Conservation (phyloP, 2,113 vertebrate genomes). For the Hippopotamus amphibius region DNA sequence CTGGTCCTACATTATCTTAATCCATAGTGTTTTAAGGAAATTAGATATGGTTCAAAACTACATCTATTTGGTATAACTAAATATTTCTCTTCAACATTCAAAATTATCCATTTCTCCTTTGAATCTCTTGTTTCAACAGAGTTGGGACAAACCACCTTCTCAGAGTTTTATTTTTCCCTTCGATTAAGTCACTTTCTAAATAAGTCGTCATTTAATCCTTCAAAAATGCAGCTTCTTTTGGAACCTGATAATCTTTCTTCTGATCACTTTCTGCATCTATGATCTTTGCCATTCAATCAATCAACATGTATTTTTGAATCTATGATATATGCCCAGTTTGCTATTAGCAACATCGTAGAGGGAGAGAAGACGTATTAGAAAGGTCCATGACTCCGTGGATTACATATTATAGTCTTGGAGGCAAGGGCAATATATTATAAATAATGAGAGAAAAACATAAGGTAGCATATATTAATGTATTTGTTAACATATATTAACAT, state of each 20-base stretch:
- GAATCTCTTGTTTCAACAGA: not conserved
- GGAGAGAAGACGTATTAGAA: not conserved
- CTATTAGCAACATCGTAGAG: not conserved
- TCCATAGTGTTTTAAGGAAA: not conserved
- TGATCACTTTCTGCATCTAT: not conserved
- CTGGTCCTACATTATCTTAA: not conserved
- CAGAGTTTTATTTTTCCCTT: not conserved
- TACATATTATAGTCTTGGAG: not conserved
- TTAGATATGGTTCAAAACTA: not conserved
- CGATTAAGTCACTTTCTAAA: not conserved
- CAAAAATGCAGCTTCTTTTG: not conserved
- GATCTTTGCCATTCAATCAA: not conserved
- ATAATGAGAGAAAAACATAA: constrained; percentile 16
- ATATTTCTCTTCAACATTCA: not conserved
- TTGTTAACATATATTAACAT: not conserved
- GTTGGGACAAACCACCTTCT: not conserved
- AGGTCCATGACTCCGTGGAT: not conserved
- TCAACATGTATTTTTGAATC: not conserved
- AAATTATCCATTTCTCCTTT: not conserved
- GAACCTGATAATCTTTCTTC: not conserved
- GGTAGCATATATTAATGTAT: not conserved
- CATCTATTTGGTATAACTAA: not conserved
- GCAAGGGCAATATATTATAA: not conserved
- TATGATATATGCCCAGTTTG: not conserved
- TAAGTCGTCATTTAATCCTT: not conserved